Base-by-base conservation (phyloP, 2,888 invertebrate species). In the Cremastinae sp. region DNA sequence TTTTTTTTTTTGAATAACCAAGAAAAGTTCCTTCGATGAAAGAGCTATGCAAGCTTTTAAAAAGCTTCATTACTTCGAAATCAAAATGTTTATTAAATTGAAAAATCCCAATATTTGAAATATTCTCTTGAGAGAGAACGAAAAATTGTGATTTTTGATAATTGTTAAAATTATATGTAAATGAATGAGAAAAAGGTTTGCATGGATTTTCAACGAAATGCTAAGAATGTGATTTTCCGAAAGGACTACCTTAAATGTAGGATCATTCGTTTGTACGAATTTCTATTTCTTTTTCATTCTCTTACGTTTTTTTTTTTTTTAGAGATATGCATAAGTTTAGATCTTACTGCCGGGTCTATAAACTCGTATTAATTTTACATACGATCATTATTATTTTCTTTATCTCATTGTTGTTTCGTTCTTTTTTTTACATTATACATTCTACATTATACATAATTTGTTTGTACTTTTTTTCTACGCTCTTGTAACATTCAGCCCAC, bases 391-490 rank as follows among this genome's bases (percentile, higher is more conserved):
- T 66, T 75, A 72, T 45, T 45, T 64, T 64, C 43, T 34, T 70
- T 64, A 34, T 62, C 49, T 18, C 18, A 54, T 10, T 38, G 20
- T 58, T 62, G 20, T 28, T 51, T 38, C 9, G 18, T 54, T 14
- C 16, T 54, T 61, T 61, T 65, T 68, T 68, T 74, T 61, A 66
- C 62, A 73, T 70, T 65, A 76, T 54, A 49, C 62, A 69, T 70
- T 65, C 69, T 54, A 49, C 49, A 28, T 73, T 65, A 73, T 62
- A 62, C 34, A 51, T 62, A 64, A 69, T 73, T 69, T 64, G 69
- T 76, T 76, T 76, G 69, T 76, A 76, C 62, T 64, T 45, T 58
- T 69, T 69, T 69, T 69, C 45, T 76, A 69, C 62, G 64, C 54
- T 65, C 64, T 73, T 76, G 54, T 59, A 59, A 64, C 76, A 72